These are phyloP conservation scores for Dryocosmus kuriphilus DNA, from an alignment of 2,888 invertebrate species.

Conservation along the genomic window DNA sequence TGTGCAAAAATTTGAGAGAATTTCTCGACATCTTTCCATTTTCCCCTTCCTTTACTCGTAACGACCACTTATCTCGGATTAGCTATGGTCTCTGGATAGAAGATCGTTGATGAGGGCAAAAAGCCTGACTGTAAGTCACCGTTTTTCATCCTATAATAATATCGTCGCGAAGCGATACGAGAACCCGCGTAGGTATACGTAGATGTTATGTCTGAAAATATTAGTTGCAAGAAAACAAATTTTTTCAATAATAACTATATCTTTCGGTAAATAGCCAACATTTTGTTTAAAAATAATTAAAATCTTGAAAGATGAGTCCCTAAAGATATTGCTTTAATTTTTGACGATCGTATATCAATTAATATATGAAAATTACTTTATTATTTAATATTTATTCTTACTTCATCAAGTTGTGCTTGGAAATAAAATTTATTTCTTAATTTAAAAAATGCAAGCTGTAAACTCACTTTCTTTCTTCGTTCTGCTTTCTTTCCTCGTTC, in stretches of 20 bases:
- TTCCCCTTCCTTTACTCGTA: constrained; percentile 49
- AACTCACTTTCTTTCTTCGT: not conserved
- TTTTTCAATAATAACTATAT: not conserved
- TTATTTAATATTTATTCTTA: too few species aligned
- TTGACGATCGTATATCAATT: too few species aligned
- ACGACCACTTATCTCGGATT: constrained; percentile 67
- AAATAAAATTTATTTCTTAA: not conserved
- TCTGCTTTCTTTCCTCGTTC: not conserved
- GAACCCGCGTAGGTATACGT: not conserved
- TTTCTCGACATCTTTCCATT: constrained; percentile 27
- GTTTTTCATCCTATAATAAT: constrained; percentile 22
- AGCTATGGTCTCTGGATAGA: constrained; percentile 53
- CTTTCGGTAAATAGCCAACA: too few species aligned
- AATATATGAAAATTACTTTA: too few species aligned
- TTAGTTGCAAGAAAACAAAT: not conserved
- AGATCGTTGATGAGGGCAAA: constrained; percentile 35
- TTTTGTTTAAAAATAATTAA: too few species aligned
- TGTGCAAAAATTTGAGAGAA: constrained; percentile 43
- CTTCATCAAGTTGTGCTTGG: too few species aligned
- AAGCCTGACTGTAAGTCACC: constrained; percentile 18
- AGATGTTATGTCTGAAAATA: not conserved
- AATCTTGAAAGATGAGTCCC: too few species aligned
- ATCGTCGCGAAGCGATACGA: constrained; percentile 35
- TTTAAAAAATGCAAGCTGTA: not conserved
- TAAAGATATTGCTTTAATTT: too few species aligned